Conservation (phyloP, 2,888 invertebrate genomes). For the Xylocampa areola region DNA sequence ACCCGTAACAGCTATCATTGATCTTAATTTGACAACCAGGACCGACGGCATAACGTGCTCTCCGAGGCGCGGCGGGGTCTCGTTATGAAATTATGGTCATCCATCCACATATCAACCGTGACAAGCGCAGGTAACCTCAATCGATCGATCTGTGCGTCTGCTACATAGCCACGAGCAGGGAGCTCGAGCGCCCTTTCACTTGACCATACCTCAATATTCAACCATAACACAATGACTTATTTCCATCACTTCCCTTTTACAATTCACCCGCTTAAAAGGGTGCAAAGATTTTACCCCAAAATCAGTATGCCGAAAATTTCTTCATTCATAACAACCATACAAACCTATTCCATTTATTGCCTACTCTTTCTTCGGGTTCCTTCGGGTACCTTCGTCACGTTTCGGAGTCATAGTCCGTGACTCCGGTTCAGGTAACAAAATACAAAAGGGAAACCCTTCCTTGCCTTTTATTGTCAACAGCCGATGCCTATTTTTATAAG, state of each 20-base stretch:
- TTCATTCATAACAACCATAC: conserved; percentile 41
- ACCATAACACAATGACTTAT: conserved; percentile 26
- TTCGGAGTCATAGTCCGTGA: conserved; percentile 47
- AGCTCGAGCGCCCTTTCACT: no score
- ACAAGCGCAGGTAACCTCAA: no score
- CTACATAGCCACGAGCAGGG: no score
- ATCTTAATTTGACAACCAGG: no score
- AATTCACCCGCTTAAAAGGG: conserved; percentile 35
- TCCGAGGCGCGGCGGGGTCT: no score
- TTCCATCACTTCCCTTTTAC: conserved; percentile 19
- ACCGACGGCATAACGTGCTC: no score
- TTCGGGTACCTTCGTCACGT: conserved; percentile 39
- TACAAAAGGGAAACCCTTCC: conserved; percentile 58
- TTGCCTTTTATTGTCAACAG: conserved; percentile 61
- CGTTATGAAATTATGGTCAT: no score
- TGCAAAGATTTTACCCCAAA: conserved; percentile 26
- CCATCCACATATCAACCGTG: no score
- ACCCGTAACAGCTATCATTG: no score
- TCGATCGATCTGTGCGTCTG: no score
- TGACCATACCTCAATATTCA: neutral
- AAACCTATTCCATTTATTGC: conserved; percentile 41
- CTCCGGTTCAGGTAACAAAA: conserved; percentile 54
- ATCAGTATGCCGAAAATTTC: conserved; percentile 33
- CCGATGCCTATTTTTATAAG: conserved; percentile 63
- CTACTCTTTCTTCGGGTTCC: conserved; percentile 16